These are phyloP conservation scores for Montifringilla adamsi DNA, from an alignment of 2,113 vertebrate genomes.

Conservation along the genomic window DNA sequence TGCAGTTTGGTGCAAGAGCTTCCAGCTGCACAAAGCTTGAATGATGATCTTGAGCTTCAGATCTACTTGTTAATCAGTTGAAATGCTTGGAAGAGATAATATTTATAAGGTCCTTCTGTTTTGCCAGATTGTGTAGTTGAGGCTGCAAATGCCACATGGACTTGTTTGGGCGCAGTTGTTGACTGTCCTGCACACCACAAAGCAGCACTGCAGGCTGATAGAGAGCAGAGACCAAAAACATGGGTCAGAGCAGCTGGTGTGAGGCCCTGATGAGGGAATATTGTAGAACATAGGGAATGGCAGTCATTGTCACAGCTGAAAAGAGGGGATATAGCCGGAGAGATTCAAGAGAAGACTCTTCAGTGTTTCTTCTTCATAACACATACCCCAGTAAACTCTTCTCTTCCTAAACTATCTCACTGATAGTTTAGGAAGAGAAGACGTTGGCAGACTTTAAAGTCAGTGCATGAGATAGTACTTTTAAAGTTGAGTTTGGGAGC, in stretches of 20 bases:
- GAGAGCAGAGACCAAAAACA: not conserved
- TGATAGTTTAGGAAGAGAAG: not conserved
- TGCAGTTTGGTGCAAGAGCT: not conserved
- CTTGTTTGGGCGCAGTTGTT: accelerated
- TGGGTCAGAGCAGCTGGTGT: not conserved
- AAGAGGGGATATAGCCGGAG: not conserved
- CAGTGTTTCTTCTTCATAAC: not conserved
- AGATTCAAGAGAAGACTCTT: not conserved
- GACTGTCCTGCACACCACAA: not conserved
- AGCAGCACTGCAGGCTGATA: not conserved
- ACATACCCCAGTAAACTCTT: no score
- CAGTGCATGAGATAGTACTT: not conserved
- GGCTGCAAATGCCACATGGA: not conserved
- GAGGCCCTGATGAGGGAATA: not conserved
- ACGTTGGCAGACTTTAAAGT: not conserved
- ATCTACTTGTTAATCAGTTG: not conserved
- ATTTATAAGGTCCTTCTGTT: not conserved
- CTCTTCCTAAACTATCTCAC: no score
- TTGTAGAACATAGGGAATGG: not conserved
- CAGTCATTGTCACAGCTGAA: not conserved
- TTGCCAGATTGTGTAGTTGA: accelerated
- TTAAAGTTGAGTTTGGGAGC: not conserved
- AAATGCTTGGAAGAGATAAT: not conserved
- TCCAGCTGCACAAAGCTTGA: not conserved
- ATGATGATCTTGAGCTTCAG: not conserved